These are phyloP conservation scores for Ciconia boyciana DNA, from an alignment of 2,113 vertebrate genomes.

Conservation along the genomic window DNA sequence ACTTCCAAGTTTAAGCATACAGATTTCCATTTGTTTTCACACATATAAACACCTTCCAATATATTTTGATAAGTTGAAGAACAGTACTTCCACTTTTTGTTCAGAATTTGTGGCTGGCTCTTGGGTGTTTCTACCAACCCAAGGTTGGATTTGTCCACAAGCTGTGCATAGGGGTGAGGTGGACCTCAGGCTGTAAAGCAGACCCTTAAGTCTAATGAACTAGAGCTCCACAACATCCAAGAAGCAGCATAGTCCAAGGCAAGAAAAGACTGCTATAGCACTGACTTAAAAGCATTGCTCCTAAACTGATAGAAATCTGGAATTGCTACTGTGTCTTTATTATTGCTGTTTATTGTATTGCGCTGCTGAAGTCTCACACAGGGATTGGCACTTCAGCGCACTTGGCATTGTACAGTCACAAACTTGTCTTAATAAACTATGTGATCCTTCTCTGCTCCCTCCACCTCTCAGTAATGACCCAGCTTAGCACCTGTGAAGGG, in stretches of 20 bases:
- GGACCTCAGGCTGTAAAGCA: not conserved
- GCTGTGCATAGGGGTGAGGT: rapidly evolving
- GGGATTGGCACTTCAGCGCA: not conserved
- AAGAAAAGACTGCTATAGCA: not conserved
- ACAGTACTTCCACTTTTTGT: not conserved
- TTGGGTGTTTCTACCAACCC: not conserved
- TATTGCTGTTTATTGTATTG: not conserved
- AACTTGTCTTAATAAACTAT: not conserved
- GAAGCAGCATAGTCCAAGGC: not conserved
- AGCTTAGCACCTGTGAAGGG: not conserved
- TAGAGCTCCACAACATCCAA: not conserved
- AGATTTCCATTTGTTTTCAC: not conserved
- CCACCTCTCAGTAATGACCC: not conserved
- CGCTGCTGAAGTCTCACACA: not conserved
- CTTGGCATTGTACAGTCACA: not conserved
- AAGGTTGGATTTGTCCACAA: not conserved
- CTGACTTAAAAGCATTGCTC: not conserved
- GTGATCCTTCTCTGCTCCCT: not conserved
- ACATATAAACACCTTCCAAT: not conserved
- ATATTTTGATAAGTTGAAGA: not conserved
- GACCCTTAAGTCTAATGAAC: not conserved
- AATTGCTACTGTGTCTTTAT: not conserved
- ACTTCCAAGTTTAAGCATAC: not conserved
- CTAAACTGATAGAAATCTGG: not conserved
- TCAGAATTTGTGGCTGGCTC: not conserved